phyloP scores from a whole-genome alignment of 2,888 invertebrate species.

The Sminthurinus aureus region DNA sequence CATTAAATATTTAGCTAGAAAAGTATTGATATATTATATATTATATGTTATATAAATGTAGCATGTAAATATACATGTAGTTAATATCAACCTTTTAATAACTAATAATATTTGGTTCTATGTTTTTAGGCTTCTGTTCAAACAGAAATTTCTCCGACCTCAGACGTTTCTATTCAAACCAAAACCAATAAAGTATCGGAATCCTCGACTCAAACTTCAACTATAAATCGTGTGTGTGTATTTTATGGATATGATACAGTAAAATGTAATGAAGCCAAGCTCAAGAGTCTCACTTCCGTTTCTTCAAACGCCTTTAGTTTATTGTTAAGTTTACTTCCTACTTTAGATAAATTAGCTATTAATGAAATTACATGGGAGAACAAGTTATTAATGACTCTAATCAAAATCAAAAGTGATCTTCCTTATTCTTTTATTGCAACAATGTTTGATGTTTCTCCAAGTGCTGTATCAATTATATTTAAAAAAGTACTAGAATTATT shows the following conservation, averaged over 20 bases:
- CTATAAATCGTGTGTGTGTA: background rate
- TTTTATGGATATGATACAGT: constrained; percentile 24
- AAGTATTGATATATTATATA: too few relatives aligned
- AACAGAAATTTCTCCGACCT: too few relatives aligned
- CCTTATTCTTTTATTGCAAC: background rate
- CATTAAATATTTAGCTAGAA: too few relatives aligned
- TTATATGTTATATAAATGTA: too few relatives aligned
- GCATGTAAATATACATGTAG: too few relatives aligned
- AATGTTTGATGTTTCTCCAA: constrained; percentile 32
- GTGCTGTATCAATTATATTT: constrained; percentile 40
- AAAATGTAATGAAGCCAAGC: background rate
- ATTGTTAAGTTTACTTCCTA: constrained; percentile 12
- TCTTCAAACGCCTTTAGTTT: constrained; percentile 17
- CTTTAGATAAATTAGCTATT: background rate
- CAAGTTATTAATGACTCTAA: constrained; percentile 26
- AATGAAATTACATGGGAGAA: constrained; percentile 10
- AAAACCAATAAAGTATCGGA: too few relatives aligned
- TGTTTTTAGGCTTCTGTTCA: too few relatives aligned
- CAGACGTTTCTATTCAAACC: too few relatives aligned
- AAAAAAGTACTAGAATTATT: constrained; percentile 29
- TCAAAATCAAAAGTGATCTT: constrained; percentile 34
- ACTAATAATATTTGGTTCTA: too few relatives aligned
- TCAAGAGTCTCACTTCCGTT: constrained; percentile 19
- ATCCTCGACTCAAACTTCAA: background rate
- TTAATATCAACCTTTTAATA: too few relatives aligned